These are phyloP conservation scores for Idaea aversata DNA, from an alignment of 2,888 invertebrate genomes.

Conservation along the genomic window DNA sequence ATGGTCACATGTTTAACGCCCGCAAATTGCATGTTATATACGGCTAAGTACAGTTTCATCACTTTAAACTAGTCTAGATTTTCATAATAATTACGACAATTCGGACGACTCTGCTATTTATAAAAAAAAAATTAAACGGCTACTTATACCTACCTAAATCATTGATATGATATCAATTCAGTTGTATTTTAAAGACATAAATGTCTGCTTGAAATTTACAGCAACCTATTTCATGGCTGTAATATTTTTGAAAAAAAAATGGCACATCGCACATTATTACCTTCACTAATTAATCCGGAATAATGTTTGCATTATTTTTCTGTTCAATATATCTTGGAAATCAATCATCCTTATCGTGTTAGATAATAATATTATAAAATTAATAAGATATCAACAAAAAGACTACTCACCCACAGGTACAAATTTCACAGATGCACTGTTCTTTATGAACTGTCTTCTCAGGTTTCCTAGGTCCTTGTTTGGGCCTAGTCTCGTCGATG, in stretches of 20 bases:
- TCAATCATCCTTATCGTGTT: conserved; percentile 22
- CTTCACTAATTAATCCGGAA: no score
- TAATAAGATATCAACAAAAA: conserved; percentile 5
- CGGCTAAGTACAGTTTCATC: conserved; percentile 3
- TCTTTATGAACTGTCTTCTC: conserved; percentile 81
- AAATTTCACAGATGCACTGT: conserved; percentile 93
- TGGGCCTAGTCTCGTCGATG: conserved; percentile 64
- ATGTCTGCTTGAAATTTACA: no score
- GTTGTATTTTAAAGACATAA: no score
- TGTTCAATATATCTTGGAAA: neutral
- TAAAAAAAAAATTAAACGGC: no score
- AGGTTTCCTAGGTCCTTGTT: conserved; percentile 68
- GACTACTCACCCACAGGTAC: conserved; percentile 92
- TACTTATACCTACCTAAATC: no score
- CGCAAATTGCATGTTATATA: conserved; percentile 20
- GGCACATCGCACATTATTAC: no score
- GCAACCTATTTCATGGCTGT: no score
- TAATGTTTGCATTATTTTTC: no score
- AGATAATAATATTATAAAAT: conserved; percentile 19
- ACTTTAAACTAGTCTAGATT: neutral
- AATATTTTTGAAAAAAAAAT: no score
- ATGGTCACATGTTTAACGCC: conserved; percentile 23
- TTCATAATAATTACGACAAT: neutral
- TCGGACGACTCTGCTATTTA: neutral
- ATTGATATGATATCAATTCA: no score